Evolutionary conservation across 2,113 vertebrate genomes (phyloP).

Genomic region (Paramormyrops kingsleyae): DNA sequence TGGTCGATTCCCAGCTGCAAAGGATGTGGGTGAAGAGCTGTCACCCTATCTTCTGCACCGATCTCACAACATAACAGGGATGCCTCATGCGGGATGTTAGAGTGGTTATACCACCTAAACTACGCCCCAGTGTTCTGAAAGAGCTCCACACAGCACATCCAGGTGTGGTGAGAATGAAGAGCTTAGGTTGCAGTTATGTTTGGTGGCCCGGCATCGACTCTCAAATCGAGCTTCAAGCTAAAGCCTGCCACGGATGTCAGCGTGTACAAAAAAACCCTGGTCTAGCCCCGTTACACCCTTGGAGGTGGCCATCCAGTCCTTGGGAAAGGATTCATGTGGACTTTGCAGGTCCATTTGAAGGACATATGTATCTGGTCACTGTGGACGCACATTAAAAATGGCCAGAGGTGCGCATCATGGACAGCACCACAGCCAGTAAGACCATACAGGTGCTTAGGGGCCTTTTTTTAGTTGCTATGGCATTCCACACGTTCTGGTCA

Average conservation of each 20-base stretch:
- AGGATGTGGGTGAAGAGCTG: neutral
- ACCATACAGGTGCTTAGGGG: no score
- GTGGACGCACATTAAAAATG: no score
- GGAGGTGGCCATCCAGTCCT: neutral
- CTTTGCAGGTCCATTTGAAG: neutral
- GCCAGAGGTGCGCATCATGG: no score
- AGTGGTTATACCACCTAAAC: conserved; percentile 17
- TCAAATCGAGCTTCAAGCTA: neutral
- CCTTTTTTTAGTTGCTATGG: no score
- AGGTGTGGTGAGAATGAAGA: conserved; percentile 14
- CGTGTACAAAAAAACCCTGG: neutral
- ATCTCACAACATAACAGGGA: neutral
- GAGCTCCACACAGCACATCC: neutral
- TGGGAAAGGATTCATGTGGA: conserved; percentile 21
- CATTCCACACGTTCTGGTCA: no score
- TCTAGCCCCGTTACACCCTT: no score
- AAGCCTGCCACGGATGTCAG: neutral
- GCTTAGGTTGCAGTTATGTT: neutral
- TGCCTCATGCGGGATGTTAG: conserved; percentile 9
- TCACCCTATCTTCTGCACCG: neutral
- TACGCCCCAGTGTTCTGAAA: neutral
- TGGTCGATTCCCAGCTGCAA: neutral
- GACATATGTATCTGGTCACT: neutral
- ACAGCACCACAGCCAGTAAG: no score
- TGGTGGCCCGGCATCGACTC: conserved; percentile 9